Percentiles rank a stretch among this genome's conserved stretches.
Evolutionary conservation across 2,888 invertebrate species (phyloP).

Genomic region (Leucoptera coffeella): DNA sequence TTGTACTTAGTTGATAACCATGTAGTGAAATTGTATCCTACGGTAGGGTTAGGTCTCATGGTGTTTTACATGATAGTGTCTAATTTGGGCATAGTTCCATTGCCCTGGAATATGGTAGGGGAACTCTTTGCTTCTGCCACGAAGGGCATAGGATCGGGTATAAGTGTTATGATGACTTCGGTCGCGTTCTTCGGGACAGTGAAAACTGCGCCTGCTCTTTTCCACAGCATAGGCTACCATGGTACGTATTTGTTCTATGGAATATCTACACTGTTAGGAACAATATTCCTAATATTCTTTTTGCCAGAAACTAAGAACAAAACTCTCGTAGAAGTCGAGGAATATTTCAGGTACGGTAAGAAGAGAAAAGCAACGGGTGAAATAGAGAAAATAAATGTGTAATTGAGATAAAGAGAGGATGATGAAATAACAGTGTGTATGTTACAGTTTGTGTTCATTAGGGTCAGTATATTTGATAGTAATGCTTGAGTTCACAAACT

Average conservation of each 20-base stretch:
- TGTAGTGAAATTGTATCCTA: conserved; percentile 17
- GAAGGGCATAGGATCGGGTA: conserved; percentile 62
- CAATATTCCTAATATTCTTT: conserved; percentile 51
- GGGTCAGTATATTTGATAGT: not conserved
- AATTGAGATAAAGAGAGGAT: not conserved
- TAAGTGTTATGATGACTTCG: conserved; percentile 61
- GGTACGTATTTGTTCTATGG: conserved; percentile 61
- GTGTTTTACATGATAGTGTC: conserved; percentile 54
- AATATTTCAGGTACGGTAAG: conserved; percentile 35
- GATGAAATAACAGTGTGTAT: not conserved
- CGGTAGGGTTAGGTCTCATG: conserved; percentile 42
- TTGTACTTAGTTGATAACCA: conserved; percentile 24
- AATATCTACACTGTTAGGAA: conserved; percentile 51
- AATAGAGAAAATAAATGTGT: conserved; percentile 5
- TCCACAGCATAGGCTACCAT: conserved; percentile 45
- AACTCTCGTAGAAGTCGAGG: conserved; percentile 62
- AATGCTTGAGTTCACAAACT: too few species aligned
- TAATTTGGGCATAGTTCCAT: conserved; percentile 54
- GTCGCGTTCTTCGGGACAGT: conserved; percentile 62
- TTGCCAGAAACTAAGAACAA: conserved; percentile 66
- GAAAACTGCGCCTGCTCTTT: conserved; percentile 60
- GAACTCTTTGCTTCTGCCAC: conserved; percentile 63
- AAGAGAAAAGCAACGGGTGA: conserved; percentile 13
- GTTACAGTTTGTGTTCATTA: not conserved
- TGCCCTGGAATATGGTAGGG: conserved; percentile 72